These are phyloP conservation scores for Pogonomyrmex californicus DNA, from an alignment of 1,140 invertebrate genomes.

Conservation along the genomic window DNA sequence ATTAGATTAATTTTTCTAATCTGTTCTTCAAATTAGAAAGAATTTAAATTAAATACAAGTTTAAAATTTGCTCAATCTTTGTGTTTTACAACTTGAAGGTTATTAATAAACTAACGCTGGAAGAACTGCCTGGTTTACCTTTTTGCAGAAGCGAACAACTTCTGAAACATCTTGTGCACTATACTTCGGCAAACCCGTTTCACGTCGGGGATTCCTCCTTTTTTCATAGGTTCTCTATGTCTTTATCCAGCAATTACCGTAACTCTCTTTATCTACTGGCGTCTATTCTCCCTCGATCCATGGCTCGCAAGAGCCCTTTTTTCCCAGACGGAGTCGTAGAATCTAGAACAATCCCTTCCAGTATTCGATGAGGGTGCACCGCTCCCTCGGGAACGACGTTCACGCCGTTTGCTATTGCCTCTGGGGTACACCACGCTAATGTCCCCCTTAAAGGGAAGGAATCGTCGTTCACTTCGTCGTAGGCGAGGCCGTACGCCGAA, in stretches of 20 bases:
- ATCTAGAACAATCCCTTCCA: constrained; percentile 39
- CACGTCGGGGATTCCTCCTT: constrained; percentile 30
- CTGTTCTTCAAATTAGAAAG: background rate
- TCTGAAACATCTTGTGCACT: constrained; percentile 43
- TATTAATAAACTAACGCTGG: background rate
- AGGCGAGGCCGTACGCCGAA: constrained; percentile 4
- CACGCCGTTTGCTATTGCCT: constrained; percentile 62
- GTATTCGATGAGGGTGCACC: constrained; percentile 31
- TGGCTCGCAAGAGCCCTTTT: constrained; percentile 39
- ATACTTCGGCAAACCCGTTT: constrained; percentile 37
- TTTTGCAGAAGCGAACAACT: constrained; percentile 22
- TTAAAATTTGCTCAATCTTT: background rate
- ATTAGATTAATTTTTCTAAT: constrained; percentile 2
- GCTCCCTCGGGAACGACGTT: constrained; percentile 69
- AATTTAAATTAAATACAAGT: background rate
- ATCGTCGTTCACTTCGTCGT: constrained; percentile 39
- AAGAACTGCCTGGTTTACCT: background rate
- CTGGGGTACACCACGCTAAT: constrained; percentile 55
- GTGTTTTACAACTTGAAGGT: background rate
- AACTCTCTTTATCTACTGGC: constrained; percentile 79
- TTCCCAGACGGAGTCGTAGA: constrained; percentile 32
- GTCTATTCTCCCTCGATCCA: constrained; percentile 55
- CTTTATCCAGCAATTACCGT: constrained; percentile 78
- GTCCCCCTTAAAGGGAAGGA: constrained; percentile 49
- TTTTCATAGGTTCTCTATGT: constrained; percentile 44